Base-by-base conservation (phyloP, 1,140 invertebrate genomes). In the Telenomus remus region DNA sequence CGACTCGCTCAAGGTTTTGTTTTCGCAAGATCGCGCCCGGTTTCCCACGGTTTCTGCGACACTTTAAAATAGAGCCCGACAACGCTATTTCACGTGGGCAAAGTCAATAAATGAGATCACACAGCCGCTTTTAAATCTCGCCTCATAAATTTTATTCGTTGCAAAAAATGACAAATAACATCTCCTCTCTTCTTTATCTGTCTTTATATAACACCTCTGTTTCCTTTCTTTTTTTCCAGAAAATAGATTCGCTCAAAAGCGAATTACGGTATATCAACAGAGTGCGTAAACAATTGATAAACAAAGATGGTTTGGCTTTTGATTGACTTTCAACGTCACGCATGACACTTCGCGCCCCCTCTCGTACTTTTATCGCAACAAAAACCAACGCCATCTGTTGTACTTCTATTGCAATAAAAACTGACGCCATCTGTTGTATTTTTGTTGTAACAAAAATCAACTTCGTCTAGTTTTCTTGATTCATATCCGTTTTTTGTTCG, bases 181-280 rank as follows among this genome's bases (percentile, higher is more conserved):
- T 46, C 13, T 46, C 6, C n/a, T 8, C n/a, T 13, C 7, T 13
- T 14, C 9, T 3, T 4, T n/a, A n/a, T 10, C n/a, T 39, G n/a
- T n/a, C n/a, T 39, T 39, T 39, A 39, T 39, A 39, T 27, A 27
- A 6, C 19, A 27, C 1, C 1, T 27, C 19, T 27, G 19, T 27
- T n/a, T 27, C 19, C 19, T 27, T 64, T 48, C 0, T 53, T 61
- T 47, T 54, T 10, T 76, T 76, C 43, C 74, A 76, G 74, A 55
- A 60, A 48, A 61, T 76, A 71, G 56, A 19, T 19, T 65, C 66
- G 56, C 66, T 76, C 33, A 61, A 34, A 61, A 61, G 68, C 68
- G 66, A 68, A 71, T 66, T 76, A 48, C 42, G 74, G 57, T 71
- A 71, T 66, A 53, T 71, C 42, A 71, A 55, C 68, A 76, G 74